A percentile compares a stretch with the other conserved stretches of the same genome.
phyloP scores from a whole-genome alignment of 1,140 invertebrate species.

The Bradynema listronoti region DNA sequence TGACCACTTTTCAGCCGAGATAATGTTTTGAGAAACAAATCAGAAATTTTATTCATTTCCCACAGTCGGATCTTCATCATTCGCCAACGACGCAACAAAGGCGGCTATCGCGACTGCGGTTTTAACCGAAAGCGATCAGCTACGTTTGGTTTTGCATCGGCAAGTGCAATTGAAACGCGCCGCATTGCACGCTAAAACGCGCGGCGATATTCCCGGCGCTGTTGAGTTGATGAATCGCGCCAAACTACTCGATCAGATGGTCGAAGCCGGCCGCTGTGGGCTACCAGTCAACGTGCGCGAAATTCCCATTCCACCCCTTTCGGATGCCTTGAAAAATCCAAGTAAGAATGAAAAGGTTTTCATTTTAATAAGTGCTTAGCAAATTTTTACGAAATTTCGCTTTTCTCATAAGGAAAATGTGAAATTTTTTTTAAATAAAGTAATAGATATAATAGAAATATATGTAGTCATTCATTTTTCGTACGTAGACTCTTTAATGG shows the following conservation, averaged over 20 bases:
- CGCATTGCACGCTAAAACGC: conserved; percentile 18
- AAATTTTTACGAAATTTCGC: no score
- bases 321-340: not conserved
- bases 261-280: conserved; percentile 23
- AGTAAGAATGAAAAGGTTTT: not conserved
- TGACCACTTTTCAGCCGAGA: no score
- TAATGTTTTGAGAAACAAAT: no score
- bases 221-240: not conserved
- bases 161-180: conserved; percentile 20
- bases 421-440: no score
- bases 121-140: conserved; percentile 8
- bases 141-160: conserved; percentile 12
- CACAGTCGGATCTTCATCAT: no score
- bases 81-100: no score
- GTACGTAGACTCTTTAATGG: no score
- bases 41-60: no score
- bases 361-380: no score
- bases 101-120: not conserved
- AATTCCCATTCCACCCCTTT: conserved; percentile 14
- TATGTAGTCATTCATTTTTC: no score
- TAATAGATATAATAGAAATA: no score
- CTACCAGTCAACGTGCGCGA: conserved; percentile 18
- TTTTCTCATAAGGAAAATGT: no score
- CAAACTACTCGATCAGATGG: conserved; percentile 10
- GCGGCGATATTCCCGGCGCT: conserved; percentile 12